These are phyloP conservation scores for Orthosia cruda DNA, from an alignment of 2,888 invertebrate species.

Conservation along the genomic window DNA sequence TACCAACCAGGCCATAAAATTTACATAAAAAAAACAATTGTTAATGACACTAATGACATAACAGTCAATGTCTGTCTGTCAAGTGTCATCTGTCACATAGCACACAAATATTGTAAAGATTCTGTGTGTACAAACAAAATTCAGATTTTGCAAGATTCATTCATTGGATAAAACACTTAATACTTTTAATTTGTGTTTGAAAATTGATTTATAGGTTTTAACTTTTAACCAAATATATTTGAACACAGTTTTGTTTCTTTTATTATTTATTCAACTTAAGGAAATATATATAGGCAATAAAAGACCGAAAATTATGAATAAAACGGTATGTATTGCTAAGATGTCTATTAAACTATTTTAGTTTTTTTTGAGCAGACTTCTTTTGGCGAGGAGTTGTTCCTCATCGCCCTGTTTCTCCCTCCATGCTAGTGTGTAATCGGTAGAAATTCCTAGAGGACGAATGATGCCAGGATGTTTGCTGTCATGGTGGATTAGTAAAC, in stretches of 20 bases:
- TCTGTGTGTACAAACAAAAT: too few species aligned
- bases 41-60: too few species aligned
- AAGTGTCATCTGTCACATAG: too few species aligned
- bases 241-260: background rate
- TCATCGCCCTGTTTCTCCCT: background rate
- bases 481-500: conserved; percentile 84
- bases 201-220: background rate
- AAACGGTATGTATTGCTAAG: conserved; percentile 30
- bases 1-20: too few species aligned
- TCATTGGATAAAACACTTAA: too few species aligned
- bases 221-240: background rate
- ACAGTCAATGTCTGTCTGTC: too few species aligned
- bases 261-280: background rate
- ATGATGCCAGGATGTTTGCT: conserved; percentile 79
- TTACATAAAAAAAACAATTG: too few species aligned
- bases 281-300: background rate
- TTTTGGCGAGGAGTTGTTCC: conserved; percentile 72
- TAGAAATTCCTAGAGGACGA: conserved; percentile 78
- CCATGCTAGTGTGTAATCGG: conserved; percentile 15
- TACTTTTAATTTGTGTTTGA: background rate
- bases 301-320: background rate
- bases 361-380: conserved; percentile 71
- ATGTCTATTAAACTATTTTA: background rate
- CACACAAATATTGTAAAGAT: too few species aligned
- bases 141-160: too few species aligned